Base-by-base conservation (phyloP, 2,888 invertebrate species). In the Charanyca ferruginea region DNA sequence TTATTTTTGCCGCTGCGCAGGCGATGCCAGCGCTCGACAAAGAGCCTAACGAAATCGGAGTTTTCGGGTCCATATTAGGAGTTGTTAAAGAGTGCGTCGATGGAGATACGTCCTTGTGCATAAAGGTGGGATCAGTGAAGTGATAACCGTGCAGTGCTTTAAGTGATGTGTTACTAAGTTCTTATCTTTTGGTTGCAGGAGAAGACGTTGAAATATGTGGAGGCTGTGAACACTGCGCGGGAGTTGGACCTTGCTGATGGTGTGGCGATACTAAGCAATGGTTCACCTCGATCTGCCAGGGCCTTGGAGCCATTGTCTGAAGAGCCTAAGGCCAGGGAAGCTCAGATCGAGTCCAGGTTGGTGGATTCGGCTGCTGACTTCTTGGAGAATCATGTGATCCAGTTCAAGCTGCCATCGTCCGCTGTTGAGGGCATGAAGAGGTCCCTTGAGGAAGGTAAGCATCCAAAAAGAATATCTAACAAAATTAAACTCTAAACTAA, bases 311-410 rank as follows among this genome's bases (percentile, higher is more conserved):
- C 97, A 67, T 90, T 98, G 80, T 97, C 98, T 35, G 96, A 96
- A 48, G 98, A 98, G 84, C 96, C 97, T 42, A 97, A 97, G 85
- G 97, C 97, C 48, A 96, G 97, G 68, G 98, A 98, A 91, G 96
- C 96, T 49, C 97, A 97, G 80, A 95, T 98, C n/a, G 97, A 98
- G 85, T 96, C 97, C 22, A 96, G 98, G 75, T 95, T 98, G 73
- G 95, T 98, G 64, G 98, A 98, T 86, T 96, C 97, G 74, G 96
- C 98, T 60, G 97, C 97, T 79, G 97, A 97, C 80, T 98, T 98
- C 96, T 94, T 98, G 81, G 97, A 97, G 83, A 97, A 97, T 74
- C 98, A 98, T 90, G 97, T 98, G 38, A 96, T 98, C 78, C 98
- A 98, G 91, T 97, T 98, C 89, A 97, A 97, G 88, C 95, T 98